Evolutionary conservation across 2,113 vertebrate species (phyloP).

Genomic region (Neoarius graeffei): DNA sequence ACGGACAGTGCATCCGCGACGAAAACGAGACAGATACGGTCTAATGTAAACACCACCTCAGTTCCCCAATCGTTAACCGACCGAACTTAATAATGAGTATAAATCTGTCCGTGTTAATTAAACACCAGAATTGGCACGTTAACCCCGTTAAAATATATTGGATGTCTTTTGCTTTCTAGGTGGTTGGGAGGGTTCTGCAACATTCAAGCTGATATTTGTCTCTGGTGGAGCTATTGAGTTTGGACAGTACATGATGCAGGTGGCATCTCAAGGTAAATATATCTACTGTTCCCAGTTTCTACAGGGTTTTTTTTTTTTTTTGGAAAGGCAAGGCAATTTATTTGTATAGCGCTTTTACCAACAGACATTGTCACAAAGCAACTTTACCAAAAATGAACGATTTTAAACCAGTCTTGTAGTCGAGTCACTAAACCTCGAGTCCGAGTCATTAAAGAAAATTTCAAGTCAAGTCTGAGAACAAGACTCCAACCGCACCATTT

Average conservation of each 20-base stretch:
- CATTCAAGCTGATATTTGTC: constrained; percentile 85
- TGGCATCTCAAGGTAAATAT: constrained; percentile 87
- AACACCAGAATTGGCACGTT: not conserved
- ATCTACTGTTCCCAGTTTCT: not conserved
- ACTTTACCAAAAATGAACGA: too few species aligned
- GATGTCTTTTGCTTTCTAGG: constrained; percentile 67
- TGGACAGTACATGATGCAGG: constrained; percentile 92
- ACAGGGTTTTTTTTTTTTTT: not conserved
- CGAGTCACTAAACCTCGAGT: too few species aligned
- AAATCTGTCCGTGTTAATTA: not conserved
- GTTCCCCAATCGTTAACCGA: not conserved
- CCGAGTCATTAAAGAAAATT: too few species aligned
- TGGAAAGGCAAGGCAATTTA: too few species aligned
- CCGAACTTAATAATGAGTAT: not conserved
- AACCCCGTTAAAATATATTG: not conserved
- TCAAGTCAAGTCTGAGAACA: too few species aligned
- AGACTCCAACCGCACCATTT: too few species aligned
- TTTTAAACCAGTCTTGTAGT: too few species aligned
- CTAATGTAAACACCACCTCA: too few species aligned
- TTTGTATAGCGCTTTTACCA: too few species aligned
- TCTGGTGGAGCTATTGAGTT: constrained; percentile 96
- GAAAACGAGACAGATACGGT: too few species aligned
- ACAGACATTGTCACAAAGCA: too few species aligned
- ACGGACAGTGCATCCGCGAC: too few species aligned
- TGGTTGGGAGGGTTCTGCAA: constrained; percentile 90